Evolutionary conservation across 1,140 invertebrate genomes (phyloP).

Genomic region (Leucophenga varia): DNA sequence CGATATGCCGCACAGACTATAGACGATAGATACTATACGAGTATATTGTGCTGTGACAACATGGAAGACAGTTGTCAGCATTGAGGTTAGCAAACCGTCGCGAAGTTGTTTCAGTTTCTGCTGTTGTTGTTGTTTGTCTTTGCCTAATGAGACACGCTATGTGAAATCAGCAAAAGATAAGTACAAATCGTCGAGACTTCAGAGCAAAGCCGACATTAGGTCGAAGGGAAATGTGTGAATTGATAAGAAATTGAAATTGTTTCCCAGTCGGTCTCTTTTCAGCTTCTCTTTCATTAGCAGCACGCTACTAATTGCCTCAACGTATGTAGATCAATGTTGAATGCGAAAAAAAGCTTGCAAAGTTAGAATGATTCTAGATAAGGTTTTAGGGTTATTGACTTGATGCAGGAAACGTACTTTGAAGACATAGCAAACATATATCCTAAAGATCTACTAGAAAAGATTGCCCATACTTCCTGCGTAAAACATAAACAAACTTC

Average conservation of each 20-base stretch:
- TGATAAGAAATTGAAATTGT: slow-evolving; percentile 44
- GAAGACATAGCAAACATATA: neutral
- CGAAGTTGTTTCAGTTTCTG: slow-evolving; percentile 15
- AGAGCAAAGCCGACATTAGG: neutral
- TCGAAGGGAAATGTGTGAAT: slow-evolving; percentile 34
- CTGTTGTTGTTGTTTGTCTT: slow-evolving; percentile 15
- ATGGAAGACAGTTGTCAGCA: slow-evolving; percentile 22
- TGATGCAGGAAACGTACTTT: neutral
- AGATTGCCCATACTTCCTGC: too few relatives aligned
- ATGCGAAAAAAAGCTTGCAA: too few relatives aligned
- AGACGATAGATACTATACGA: neutral
- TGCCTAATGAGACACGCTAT: slow-evolving; percentile 35
- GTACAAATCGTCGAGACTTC: slow-evolving; percentile 18
- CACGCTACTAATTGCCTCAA: slow-evolving; percentile 33
- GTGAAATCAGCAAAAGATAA: slow-evolving; percentile 25
- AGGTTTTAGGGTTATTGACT: slow-evolving; percentile 2
- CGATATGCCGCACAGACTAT: too few relatives aligned
- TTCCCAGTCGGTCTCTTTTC: slow-evolving; percentile 12
- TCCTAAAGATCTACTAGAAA: too few relatives aligned
- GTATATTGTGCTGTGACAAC: too few relatives aligned
- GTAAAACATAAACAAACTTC: too few relatives aligned
- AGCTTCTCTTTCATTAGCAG: slow-evolving; percentile 32
- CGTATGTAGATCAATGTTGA: too few relatives aligned
- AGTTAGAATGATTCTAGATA: too few relatives aligned
- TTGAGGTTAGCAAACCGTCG: slow-evolving; percentile 46